Conservation (phyloP, 2,888 invertebrate species). For the Andrena chrysosceles region DNA sequence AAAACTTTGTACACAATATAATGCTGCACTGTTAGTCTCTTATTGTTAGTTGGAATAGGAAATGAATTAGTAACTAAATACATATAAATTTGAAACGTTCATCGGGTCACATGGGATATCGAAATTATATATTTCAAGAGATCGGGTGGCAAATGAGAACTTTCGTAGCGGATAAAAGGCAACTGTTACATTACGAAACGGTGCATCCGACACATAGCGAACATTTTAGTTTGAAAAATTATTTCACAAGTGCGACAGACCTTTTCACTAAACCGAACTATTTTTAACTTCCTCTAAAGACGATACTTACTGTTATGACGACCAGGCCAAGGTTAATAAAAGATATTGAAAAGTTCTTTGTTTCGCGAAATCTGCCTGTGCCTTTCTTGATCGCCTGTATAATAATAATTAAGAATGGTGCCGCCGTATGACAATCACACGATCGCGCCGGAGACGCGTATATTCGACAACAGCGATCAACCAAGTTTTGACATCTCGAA, state of each 20-base stretch:
- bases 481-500: conserved; percentile 79
- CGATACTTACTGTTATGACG: conserved; percentile 80
- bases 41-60: not conserved
- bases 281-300: conserved; percentile 80
- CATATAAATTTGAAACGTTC: not conserved
- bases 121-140: conserved; percentile 29
- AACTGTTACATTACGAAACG: conserved; percentile 22
- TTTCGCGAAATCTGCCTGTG: conserved; percentile 70
- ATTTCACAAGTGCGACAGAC: conserved; percentile 48
- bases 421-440: conserved; percentile 33
- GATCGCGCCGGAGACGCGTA: conserved; percentile 57
- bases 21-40: not conserved
- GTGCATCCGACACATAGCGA: conserved; percentile 20
- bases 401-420: conserved; percentile 20
- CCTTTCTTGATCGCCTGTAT: conserved; percentile 24
- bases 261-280: conserved; percentile 75
- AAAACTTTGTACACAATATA: not conserved
- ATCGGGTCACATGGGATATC: not conserved
- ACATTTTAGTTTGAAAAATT: conserved; percentile 28
- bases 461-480: conserved; percentile 65
- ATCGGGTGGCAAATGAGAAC: conserved; percentile 1
- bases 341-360: conserved; percentile 80
- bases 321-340: conserved; percentile 83
- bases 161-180: conserved; percentile 32
- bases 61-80: conserved; percentile 17